Percentiles rank a stretch among this genome's conserved stretches.
Conservation (phyloP, 2,113 vertebrate genomes). For the Cnemophilus loriae region DNA sequence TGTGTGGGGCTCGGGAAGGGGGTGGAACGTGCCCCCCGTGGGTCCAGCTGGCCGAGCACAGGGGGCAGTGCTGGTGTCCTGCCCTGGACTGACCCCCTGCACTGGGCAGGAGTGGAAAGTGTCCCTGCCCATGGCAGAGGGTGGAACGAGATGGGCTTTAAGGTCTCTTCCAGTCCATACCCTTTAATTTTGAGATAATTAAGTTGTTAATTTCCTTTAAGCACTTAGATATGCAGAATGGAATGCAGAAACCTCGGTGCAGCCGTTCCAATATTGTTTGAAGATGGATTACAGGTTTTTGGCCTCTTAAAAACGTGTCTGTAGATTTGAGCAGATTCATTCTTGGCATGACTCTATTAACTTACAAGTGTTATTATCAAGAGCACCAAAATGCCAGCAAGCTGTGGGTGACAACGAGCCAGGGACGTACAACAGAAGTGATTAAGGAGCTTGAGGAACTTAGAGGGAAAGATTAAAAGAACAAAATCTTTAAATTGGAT, state of each 20-base stretch:
- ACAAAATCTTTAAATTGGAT: conserved; percentile 29
- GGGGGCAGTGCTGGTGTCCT: neutral
- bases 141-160: rapidly evolving
- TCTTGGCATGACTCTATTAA: conserved; percentile 23
- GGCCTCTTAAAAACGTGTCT: neutral
- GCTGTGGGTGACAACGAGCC: neutral
- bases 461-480: conserved; percentile 34
- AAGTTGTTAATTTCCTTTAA: neutral
- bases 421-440: neutral
- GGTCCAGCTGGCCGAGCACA: neutral
- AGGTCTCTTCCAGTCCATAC: too few species aligned
- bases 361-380: neutral
- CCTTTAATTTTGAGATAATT: neutral
- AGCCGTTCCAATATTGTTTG: neutral
- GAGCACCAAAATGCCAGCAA: conserved; percentile 10
- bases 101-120: neutral
- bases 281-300: neutral
- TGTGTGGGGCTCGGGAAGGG: rapidly evolving
- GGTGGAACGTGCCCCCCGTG: neutral
- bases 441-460: conserved; percentile 27
- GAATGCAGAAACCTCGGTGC: neutral
- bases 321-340: neutral
- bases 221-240: neutral
- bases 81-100: neutral
- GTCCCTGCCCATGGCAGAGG: neutral